A percentile compares a stretch with the other conserved stretches of the same genome.
Evolutionary conservation across 2,888 invertebrate species (phyloP).

Genomic region (Siphlonurus alternatus): DNA sequence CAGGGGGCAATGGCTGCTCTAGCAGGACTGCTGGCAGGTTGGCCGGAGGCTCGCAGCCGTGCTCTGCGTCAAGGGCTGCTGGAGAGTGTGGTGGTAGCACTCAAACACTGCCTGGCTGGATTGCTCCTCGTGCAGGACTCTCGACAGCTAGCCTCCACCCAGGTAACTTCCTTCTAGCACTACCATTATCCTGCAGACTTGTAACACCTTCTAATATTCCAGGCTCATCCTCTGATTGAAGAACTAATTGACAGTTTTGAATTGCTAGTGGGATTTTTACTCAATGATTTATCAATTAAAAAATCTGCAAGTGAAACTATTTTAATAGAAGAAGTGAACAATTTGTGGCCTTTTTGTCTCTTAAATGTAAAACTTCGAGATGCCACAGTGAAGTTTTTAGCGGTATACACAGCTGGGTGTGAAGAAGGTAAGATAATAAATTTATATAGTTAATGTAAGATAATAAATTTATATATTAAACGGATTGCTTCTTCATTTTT

Average conservation of each 20-base stretch:
- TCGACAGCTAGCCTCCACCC: background rate
- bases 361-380: background rate
- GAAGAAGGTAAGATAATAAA: background rate
- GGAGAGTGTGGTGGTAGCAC: background rate
- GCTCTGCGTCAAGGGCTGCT: background rate
- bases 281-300: background rate
- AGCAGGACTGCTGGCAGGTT: background rate
- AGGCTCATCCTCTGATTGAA: background rate
- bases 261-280: background rate
- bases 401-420: background rate
- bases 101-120: background rate
- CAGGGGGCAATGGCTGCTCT: background rate
- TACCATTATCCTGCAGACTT: no score
- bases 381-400: background rate
- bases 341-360: background rate
- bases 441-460: background rate
- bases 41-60: background rate
- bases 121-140: background rate
- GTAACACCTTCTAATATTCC: no score
- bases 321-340: background rate
- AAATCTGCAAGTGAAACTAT: background rate
- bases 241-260: background rate
- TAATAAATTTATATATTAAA: background rate
- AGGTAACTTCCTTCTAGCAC: no score
- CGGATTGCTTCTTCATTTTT: background rate